Percentiles rank a stretch among this genome's conserved stretches.
Evolutionary conservation across 2,888 invertebrate species (phyloP).

Genomic region (Drosophila greeni): DNA sequence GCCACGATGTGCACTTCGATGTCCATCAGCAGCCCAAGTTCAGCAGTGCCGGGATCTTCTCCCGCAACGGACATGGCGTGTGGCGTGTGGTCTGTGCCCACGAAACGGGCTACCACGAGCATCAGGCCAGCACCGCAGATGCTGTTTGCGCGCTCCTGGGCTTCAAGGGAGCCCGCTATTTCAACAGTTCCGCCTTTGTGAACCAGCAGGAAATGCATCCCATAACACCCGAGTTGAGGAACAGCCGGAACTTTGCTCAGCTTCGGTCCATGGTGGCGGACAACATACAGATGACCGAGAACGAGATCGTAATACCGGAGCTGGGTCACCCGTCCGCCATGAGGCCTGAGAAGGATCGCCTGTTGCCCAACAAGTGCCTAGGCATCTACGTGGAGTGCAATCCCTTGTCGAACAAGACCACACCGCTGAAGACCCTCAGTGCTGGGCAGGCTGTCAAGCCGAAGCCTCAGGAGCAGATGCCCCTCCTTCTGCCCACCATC

Average conservation of each 20-base stretch:
- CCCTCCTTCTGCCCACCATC: constrained; percentile 57
- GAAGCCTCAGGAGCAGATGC: constrained; percentile 35
- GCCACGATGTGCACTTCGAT: constrained; percentile 82
- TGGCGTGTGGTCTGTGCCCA: constrained; percentile 85
- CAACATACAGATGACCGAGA: constrained; percentile 59
- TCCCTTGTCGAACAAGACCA: constrained; percentile 63
- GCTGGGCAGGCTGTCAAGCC: constrained; percentile 61
- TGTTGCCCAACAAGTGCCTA: constrained; percentile 63
- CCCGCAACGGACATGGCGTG: constrained; percentile 81
- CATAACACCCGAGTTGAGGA: constrained; percentile 67
- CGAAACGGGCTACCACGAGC: constrained; percentile 66
- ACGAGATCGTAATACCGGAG: constrained; percentile 24
- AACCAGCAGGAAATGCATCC: constrained; percentile 54
- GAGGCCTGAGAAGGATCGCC: constrained; percentile 46
- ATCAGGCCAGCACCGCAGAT: constrained; percentile 78
- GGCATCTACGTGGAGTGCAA: constrained; percentile 76
- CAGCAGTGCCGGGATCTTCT: constrained; percentile 82
- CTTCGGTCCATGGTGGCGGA: constrained; percentile 55
- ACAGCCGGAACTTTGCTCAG: constrained; percentile 27
- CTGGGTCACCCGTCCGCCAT: constrained; percentile 14
- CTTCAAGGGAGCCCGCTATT: constrained; percentile 79
- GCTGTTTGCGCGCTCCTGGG: constrained; percentile 85
- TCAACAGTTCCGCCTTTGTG: constrained; percentile 64
- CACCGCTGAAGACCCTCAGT: constrained; percentile 70
- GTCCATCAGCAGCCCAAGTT: constrained; percentile 82